Conservation (phyloP, 2,888 invertebrate genomes). For the Sericinus montela region DNA sequence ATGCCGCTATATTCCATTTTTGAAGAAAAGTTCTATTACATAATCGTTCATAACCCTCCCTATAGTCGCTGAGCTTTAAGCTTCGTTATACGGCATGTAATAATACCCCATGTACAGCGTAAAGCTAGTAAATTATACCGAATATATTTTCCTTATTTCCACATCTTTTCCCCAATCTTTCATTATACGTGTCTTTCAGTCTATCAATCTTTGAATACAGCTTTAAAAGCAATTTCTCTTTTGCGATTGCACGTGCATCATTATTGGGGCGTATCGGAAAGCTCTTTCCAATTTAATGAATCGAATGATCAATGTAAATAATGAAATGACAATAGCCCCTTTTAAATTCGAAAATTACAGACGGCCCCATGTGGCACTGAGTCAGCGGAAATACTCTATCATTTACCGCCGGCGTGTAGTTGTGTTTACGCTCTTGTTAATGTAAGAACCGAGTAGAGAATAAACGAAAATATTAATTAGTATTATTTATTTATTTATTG, state of each 20-base stretch:
- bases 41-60: too few relatives aligned
- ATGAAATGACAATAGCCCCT: conserved; percentile 58
- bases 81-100: too few relatives aligned
- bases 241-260: conserved; percentile 6
- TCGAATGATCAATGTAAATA: conserved; percentile 63
- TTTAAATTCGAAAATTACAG: conserved; percentile 24
- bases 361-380: conserved; percentile 21
- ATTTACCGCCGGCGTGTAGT: conserved; percentile 8
- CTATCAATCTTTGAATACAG: conserved; percentile 16
- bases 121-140: too few relatives aligned
- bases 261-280: conserved; percentile 8
- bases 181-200: conserved; percentile 11
- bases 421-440: background rate
- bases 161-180: background rate
- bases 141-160: background rate
- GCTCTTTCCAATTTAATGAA: conserved; percentile 17
- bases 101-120: too few relatives aligned
- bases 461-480: too few relatives aligned
- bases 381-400: conserved; percentile 20
- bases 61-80: too few relatives aligned
- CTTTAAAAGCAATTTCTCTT: conserved; percentile 18
- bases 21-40: too few relatives aligned
- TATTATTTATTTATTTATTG: too few relatives aligned
- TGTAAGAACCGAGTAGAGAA: too few relatives aligned
- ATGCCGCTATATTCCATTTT: too few relatives aligned